Base-by-base conservation (phyloP, 2,113 vertebrate species). In the Conger conger region DNA sequence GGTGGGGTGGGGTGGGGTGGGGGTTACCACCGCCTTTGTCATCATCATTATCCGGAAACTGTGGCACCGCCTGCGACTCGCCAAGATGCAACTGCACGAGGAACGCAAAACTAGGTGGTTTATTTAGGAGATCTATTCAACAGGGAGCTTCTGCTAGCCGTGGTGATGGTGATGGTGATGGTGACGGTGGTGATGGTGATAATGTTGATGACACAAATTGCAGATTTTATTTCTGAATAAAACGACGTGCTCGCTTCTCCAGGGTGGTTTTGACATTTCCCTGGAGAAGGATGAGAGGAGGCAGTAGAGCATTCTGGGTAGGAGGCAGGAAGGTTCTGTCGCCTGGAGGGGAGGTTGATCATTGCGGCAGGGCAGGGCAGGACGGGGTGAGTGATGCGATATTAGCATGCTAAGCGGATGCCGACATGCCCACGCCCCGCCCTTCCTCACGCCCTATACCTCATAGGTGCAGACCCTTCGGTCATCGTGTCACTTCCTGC, bases 161-260 rank as follows among this genome's bases (percentile, higher is more conserved):
- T 63, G 18, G 8, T 27, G 20, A 63, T 73, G 85, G 85, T 87
- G 87, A 89, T 38, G 7, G 79, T 63, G 18, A 63, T 63, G 57
- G 27, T 73, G 85, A 86, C 87, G 88, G 87, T 85, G 84, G 87
- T 77, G 85, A 88, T 37, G n/a, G 78, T 77, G n/a, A 76, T 86
- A 57, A 73, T 86, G 82, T 42, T 81, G 68, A 80, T 53, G 68
- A 33, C 81, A 82, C 78, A 83, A 83, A 68, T 57, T 79, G 68
- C 68, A 38, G 35, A 40, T 81, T 82, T 30, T 86, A 77, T 73
- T 60, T 81, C 38, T 53, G 36, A 37, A n/a, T 78, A 53, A 80
- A 23, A 38, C 79, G 20, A 37, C 36, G 83, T 30, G 0, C 27
- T 68, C 53, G 40, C 38, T 83, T 85, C 81, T 60, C 73, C 76